Percentiles rank a stretch among this genome's conserved stretches.
These are phyloP conservation scores for Andrena praecox DNA, from an alignment of 2,888 invertebrate species.

Conservation along the genomic window DNA sequence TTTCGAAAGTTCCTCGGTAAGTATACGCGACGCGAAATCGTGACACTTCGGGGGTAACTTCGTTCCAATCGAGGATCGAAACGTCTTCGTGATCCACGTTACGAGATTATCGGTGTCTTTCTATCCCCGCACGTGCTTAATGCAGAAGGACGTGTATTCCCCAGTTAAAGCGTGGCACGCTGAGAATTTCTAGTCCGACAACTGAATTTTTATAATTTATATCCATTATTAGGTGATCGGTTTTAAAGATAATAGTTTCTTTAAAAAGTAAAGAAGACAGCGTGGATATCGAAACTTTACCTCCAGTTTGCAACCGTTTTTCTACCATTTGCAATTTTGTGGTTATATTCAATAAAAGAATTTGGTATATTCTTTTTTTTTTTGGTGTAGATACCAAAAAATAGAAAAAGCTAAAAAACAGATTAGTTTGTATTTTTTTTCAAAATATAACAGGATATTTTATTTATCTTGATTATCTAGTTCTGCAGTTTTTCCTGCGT, in stretches of 20 bases:
- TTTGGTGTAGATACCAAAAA: too few relatives aligned
- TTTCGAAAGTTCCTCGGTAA: constrained; percentile 46
- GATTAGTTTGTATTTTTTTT: too few relatives aligned
- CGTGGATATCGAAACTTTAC: too few relatives aligned
- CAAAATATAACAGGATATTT: too few relatives aligned
- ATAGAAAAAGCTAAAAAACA: too few relatives aligned
- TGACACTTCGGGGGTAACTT: constrained; percentile 61
- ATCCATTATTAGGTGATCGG: background rate
- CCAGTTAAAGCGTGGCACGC: background rate
- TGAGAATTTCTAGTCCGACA: constrained; percentile 21
- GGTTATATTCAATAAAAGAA: too few relatives aligned
- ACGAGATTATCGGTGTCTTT: constrained; percentile 42
- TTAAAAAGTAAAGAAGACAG: too few relatives aligned
- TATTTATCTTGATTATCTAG: too few relatives aligned
- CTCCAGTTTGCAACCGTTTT: too few relatives aligned
- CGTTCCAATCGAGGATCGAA: constrained; percentile 55
- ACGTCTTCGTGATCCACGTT: constrained; percentile 36
- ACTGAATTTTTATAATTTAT: background rate
- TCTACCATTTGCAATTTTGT: too few relatives aligned
- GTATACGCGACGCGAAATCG: constrained; percentile 60
- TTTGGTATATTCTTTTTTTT: too few relatives aligned
- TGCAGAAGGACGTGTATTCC: constrained; percentile 9
- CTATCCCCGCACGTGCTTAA: constrained; percentile 26
- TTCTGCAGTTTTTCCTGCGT: too few relatives aligned
- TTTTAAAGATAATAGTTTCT: background rate